Percentiles rank a stretch among this genome's conserved stretches.
Conservation (phyloP, 1,140 invertebrate genomes). For the Drosophila jambulina region DNA sequence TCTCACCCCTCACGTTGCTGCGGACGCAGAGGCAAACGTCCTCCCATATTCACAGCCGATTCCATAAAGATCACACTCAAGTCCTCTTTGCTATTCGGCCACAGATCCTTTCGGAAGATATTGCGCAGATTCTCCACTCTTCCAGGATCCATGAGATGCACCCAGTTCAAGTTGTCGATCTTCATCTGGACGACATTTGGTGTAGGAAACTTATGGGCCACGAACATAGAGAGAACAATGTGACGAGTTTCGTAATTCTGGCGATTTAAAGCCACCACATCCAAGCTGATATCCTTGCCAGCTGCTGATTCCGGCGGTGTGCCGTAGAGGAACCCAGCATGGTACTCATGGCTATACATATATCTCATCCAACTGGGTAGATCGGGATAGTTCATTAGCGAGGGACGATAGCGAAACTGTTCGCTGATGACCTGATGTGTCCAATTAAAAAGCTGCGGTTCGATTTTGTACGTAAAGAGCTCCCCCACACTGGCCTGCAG, state of each 20-base stretch:
- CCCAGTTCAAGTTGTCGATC: constrained; percentile 93
- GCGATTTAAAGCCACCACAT: constrained; percentile 91
- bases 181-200: constrained; percentile 94
- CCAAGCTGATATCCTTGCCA: constrained; percentile 87
- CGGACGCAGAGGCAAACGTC: constrained; percentile 91
- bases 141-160: constrained; percentile 83
- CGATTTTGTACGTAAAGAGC: constrained; percentile 88
- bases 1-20: constrained; percentile 93
- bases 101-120: constrained; percentile 89
- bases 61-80: constrained; percentile 93
- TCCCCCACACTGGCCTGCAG: constrained; percentile 87
- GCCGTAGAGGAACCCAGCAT: constrained; percentile 92
- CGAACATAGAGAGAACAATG: constrained; percentile 88
- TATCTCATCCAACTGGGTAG: constrained; percentile 94
- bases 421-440: constrained; percentile 87
- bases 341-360: constrained; percentile 90
- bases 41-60: constrained; percentile 93
- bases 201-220: constrained; percentile 88
- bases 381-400: constrained; percentile 88
- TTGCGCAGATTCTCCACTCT: constrained; percentile 90
- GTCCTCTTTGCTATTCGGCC: constrained; percentile 88
- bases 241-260: constrained; percentile 91
- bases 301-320: constrained; percentile 89
- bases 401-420: constrained; percentile 79
- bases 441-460: constrained; percentile 89